These are phyloP conservation scores for Gonocerus acuteangulatus DNA, from an alignment of 2,888 invertebrate genomes.

Conservation along the genomic window DNA sequence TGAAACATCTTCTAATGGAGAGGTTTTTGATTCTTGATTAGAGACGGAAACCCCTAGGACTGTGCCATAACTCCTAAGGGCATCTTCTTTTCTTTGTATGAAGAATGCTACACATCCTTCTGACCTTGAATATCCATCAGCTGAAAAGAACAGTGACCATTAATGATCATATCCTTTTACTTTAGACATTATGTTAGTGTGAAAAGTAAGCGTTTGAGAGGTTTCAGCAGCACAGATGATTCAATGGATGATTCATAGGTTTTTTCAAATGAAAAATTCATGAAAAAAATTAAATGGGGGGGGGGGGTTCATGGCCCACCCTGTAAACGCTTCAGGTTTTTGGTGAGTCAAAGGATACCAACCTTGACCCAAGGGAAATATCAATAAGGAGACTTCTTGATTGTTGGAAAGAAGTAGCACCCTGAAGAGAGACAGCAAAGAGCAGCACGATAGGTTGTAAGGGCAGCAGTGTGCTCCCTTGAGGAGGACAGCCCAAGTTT, in stretches of 20 bases:
- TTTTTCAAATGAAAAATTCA: not conserved
- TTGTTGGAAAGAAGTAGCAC: no score
- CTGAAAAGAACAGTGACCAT: conserved; percentile 38
- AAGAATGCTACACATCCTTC: conserved; percentile 46
- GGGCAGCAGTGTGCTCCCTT: no score
- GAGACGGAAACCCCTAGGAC: conserved; percentile 45
- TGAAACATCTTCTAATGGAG: conserved; percentile 41
- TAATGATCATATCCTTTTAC: conserved; percentile 1
- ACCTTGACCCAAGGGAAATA: no score
- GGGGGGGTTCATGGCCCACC: no score
- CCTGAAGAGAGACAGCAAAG: no score
- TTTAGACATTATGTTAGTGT: not conserved
- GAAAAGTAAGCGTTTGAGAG: not conserved
- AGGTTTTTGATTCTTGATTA: conserved; percentile 40
- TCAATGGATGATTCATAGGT: not conserved
- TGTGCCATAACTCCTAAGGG: conserved; percentile 46
- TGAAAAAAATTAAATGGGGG: no score
- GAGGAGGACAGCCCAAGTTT: no score
- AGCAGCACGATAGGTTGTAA: no score
- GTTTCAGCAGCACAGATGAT: no score
- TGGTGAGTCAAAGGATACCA: no score
- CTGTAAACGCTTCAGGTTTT: no score
- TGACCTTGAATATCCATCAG: conserved; percentile 46
- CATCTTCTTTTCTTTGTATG: conserved; percentile 44
- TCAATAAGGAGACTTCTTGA: no score